Evolutionary conservation across 2,113 vertebrate species (phyloP), one percentile per base, ranked within the genome.

Genomic region (Perccottus glenii): DNA sequence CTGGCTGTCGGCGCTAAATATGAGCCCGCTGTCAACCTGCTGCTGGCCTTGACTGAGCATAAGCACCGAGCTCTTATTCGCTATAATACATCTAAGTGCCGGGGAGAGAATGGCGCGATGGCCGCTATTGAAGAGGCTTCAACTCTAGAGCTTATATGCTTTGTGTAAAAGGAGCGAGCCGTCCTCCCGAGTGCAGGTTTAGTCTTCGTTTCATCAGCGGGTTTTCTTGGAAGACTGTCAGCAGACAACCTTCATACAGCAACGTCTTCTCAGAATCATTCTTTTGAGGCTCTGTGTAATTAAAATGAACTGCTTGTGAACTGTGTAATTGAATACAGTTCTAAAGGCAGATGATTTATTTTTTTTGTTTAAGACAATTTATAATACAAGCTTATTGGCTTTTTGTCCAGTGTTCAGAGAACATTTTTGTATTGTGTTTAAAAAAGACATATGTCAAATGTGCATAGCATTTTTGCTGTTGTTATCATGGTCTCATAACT

Each of bases 191-290:
- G 71, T 60, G 45, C 55, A 70, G 66, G 58, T 69, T 77, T 76
- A 72, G 72, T 81, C 59, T 42, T 81, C 49, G 75, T 79, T 83
- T 77, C 53, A 66, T 79, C 74, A 60, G 52, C 3, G 60, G 78
- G 66, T 73, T 33, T 9, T 68, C 67, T 75, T 65, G 71, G 74
- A 70, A 82, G 71, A 66, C 73, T 51, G 73, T 51, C 40, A 72
- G 56, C 68, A 73, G 58, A 75, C 72, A 73, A 61, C 78, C 71
- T 76, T 75, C 72, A 76, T 52, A 69, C 58, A 33, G 46, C 64
- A 63, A 52, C 76, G 78, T 68, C 56, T 62, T 48, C 43, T 62
- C 49, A 57, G 52, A 71, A 73, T 9, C 38, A 67, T 80, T 85
- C 77, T 82, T 85, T 72, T 73, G 52, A 64, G 9, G 58, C 19